Base-by-base conservation (phyloP, 2,888 invertebrate genomes). In the Linyphia triangularis region DNA sequence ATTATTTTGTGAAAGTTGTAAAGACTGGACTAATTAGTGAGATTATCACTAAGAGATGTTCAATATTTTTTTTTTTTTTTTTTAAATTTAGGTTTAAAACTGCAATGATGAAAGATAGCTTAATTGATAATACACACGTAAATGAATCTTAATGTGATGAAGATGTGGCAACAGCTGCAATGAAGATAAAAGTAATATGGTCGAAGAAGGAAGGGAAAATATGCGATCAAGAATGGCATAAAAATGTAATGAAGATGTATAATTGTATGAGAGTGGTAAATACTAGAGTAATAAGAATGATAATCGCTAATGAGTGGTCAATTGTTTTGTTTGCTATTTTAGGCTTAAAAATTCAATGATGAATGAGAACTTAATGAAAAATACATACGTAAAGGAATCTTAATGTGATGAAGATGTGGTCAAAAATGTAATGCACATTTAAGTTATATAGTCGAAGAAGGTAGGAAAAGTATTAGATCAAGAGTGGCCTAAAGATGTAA, bases 171-270 rank as follows among this genome's bases (percentile, higher is more conserved):
- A n/a, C n/a, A n/a, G n/a, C n/a, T n/a, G n/a, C n/a, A n/a, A n/a
- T n/a, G n/a, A n/a, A n/a, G n/a, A n/a, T n/a, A n/a, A n/a, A 51
- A 51, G 7, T 10, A n/a, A 16, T 79, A 67, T 79, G 65, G 57
- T 22, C 28, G 61, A n/a, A 3, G n/a, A 3, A 7, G 28, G 40
- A 10, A 43, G 30, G 22, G n/a, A 7, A n/a, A 51, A 6, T n/a
- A 13, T 30, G 6, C 13, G 28, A 28, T 37, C 26, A 65, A 28
- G 65, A 43, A 65, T 65, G 28, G 65, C 19, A 22, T 16, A 13
- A 43, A 37, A 13, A 24, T 61, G 40, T 40, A 16, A 10, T 61
- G 67, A 19, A 19, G 67, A 67, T 33, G 5, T 33, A 19, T 30
- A 30, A 33, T 30, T 67, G 30, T 16, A 16, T 9, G 7, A 3